Conservation (phyloP, 2,113 vertebrate species). For the Manacus vitellinus region DNA sequence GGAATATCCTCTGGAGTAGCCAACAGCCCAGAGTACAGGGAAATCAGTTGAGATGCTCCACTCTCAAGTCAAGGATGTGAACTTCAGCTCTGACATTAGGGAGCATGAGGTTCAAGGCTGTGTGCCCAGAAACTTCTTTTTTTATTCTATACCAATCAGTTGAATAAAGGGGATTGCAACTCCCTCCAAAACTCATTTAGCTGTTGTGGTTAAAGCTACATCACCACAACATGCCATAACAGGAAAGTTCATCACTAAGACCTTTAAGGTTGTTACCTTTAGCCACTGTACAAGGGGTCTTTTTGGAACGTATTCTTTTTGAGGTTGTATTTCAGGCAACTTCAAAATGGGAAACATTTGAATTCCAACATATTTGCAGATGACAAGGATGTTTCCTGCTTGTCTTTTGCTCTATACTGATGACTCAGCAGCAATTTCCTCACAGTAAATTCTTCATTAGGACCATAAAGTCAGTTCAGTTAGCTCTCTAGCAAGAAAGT, state of each 20-base stretch:
- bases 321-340: neutral
- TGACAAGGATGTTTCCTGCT: neutral
- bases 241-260: neutral
- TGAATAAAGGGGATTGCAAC: neutral
- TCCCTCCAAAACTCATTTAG: neutral
- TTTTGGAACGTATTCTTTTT: neutral
- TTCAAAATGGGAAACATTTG: neutral
- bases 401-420: neutral
- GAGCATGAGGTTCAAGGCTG: neutral
- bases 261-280: neutral
- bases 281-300: neutral
- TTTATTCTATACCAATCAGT: neutral
- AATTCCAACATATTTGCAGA: neutral
- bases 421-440: neutral
- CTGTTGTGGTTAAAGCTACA: neutral
- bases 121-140: neutral
- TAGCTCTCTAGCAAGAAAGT: neutral
- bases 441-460: neutral
- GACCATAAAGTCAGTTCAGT: neutral
- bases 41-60: neutral
- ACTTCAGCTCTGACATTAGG: neutral
- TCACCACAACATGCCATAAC: neutral
- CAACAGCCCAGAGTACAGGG: neutral
- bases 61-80: neutral
- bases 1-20: neutral